Conservation (phyloP, 1,140 invertebrate species). For the Ceratosolen solmsi region DNA sequence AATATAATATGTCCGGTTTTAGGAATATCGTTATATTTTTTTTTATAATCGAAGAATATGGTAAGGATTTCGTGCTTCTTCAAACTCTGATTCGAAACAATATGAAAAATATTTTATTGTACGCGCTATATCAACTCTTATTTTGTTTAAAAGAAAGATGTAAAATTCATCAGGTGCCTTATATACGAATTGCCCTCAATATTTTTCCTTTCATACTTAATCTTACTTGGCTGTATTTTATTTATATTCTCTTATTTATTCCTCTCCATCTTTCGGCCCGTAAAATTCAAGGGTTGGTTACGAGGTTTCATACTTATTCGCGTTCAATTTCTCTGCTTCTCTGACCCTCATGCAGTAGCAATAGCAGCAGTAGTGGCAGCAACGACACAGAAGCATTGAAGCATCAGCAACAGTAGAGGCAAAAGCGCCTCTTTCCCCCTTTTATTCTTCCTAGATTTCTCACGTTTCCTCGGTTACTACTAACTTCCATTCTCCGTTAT, state of each 20-base stretch:
- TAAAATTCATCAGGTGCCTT: neutral
- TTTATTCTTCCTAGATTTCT: slow-evolving; percentile 36
- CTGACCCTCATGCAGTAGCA: slow-evolving; percentile 12
- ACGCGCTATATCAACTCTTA: too few species aligned
- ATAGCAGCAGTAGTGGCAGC: neutral
- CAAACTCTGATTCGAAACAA: too few species aligned
- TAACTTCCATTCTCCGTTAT: neutral
- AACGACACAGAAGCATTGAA: too few species aligned
- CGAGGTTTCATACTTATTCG: neutral
- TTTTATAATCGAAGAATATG: too few species aligned
- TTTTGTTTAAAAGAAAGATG: too few species aligned
- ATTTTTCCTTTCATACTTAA: neutral
- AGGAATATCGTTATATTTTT: neutral
- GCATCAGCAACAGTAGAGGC: neutral
- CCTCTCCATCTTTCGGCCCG: neutral
- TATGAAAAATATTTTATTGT: too few species aligned
- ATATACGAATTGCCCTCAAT: neutral
- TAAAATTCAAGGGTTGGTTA: neutral
- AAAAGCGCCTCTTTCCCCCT: slow-evolving; percentile 9
- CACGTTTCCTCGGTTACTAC: slow-evolving; percentile 42
- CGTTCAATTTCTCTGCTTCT: slow-evolving; percentile 13
- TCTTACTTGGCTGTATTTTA: slow-evolving; percentile 2
- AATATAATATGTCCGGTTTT: neutral
- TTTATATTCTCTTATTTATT: neutral
- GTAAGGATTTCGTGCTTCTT: too few species aligned